A percentile compares a stretch with the other conserved stretches of the same genome.
phyloP scores from a whole-genome alignment of 2,888 invertebrate genomes.

The Julus scandinavius region DNA sequence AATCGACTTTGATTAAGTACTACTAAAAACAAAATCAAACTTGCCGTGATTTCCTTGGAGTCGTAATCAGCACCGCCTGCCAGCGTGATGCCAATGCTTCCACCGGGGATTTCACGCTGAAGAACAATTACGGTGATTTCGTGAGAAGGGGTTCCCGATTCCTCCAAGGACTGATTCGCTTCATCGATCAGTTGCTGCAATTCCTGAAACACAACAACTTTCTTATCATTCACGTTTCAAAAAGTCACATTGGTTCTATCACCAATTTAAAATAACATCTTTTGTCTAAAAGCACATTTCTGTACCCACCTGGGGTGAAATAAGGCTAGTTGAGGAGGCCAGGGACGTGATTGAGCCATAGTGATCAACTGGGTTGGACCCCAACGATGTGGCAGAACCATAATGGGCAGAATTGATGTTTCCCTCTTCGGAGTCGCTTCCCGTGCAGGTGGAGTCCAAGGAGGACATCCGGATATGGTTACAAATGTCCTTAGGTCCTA shows the following conservation, averaged over 20 bases:
- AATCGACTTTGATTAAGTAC: too few relatives aligned
- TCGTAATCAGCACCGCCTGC: conserved; percentile 92
- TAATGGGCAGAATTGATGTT: conserved; percentile 62
- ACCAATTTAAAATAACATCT: too few relatives aligned
- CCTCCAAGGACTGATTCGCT: conserved; percentile 74
- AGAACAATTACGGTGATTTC: conserved; percentile 75
- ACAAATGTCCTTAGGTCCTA: not conserved
- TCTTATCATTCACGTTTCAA: not conserved
- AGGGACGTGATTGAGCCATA: conserved; percentile 72
- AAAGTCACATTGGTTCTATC: not conserved
- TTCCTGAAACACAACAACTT: conserved; percentile 67
- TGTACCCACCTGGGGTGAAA: conserved; percentile 69
- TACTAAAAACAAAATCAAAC: conserved; percentile 61
- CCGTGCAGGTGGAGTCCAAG: conserved; percentile 70
- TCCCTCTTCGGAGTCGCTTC: conserved; percentile 62
- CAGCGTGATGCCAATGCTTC: conserved; percentile 86
- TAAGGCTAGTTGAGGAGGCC: conserved; percentile 71
- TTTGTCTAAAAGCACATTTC: not conserved
- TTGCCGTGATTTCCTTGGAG: conserved; percentile 88
- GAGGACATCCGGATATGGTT: conserved; percentile 66
- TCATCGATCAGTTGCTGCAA: conserved; percentile 75
- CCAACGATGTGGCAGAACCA: conserved; percentile 61
- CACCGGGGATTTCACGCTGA: conserved; percentile 75
- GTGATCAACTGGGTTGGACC: conserved; percentile 63
- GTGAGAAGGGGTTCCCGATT: conserved; percentile 67